phyloP scores from a whole-genome alignment of 1,140 invertebrate species.

The Octopus bimaculoides region DNA sequence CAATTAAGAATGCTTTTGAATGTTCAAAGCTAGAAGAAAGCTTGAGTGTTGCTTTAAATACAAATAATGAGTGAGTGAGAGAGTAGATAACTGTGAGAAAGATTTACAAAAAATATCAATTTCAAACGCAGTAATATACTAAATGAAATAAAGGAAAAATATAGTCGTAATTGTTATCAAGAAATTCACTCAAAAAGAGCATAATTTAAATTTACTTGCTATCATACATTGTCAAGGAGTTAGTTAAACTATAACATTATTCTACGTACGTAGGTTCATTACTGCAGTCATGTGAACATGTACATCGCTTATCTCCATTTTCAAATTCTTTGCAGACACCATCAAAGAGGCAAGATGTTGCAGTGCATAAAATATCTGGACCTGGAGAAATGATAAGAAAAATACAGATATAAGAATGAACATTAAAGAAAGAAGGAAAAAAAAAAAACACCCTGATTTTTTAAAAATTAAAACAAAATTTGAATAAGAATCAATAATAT shows the following conservation, averaged over 20 bases:
- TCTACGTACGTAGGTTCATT: not conserved
- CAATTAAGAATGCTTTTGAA: too few relatives aligned
- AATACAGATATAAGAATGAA: not conserved
- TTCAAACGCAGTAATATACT: not conserved
- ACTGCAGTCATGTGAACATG: not conserved
- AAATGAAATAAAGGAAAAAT: not conserved
- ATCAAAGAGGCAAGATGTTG: not conserved
- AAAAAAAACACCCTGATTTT: too few relatives aligned
- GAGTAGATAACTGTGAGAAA: not conserved
- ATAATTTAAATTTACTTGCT: not conserved
- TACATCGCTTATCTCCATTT: not conserved
- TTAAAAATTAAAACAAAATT: too few relatives aligned
- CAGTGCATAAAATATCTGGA: not conserved
- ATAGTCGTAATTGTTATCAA: not conserved
- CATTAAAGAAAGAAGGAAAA: too few relatives aligned
- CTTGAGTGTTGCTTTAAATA: too few relatives aligned
- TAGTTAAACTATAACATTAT: not conserved
- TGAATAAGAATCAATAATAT: too few relatives aligned
- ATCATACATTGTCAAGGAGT: not conserved
- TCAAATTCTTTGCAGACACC: not conserved
- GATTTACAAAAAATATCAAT: not conserved
- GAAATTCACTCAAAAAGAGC: not conserved
- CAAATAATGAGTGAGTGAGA: not conserved
- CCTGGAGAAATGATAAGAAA: not conserved
- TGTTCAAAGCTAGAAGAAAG: too few relatives aligned